Conservation (phyloP, 2,888 invertebrate species). For the Tholera decimalis region DNA sequence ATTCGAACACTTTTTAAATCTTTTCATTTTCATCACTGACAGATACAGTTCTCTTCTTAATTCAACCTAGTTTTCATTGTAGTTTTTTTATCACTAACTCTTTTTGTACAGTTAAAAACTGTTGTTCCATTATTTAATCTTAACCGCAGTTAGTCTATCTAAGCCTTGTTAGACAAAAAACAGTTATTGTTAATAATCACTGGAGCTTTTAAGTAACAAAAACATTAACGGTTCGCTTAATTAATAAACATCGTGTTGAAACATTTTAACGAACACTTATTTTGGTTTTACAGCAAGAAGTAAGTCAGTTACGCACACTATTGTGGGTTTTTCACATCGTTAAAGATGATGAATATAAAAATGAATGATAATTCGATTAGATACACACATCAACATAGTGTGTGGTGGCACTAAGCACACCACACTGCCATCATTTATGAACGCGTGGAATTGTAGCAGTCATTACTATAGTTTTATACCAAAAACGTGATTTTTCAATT, state of each 20-base stretch:
- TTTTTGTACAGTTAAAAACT: constrained; percentile 21
- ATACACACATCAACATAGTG: constrained; percentile 19
- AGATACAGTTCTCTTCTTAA: constrained; percentile 24
- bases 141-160: constrained; percentile 37
- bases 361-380: constrained; percentile 35
- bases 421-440: neutral
- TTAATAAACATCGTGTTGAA: constrained; percentile 43
- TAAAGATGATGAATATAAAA: constrained; percentile 26
- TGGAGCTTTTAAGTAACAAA: constrained; percentile 48
- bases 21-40: constrained; percentile 59
- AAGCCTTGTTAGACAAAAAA: constrained; percentile 46
- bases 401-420: neutral
- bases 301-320: constrained; percentile 40
- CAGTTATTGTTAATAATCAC: constrained; percentile 35
- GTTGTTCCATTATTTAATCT: constrained; percentile 48
- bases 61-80: constrained; percentile 43
- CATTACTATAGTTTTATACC: constrained; percentile 11
- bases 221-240: constrained; percentile 45
- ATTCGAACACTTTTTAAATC: constrained; percentile 46
- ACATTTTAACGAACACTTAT: constrained; percentile 47
- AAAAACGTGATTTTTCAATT: constrained; percentile 52
- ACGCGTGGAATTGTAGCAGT: constrained; percentile 9
- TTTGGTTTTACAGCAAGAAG: constrained; percentile 25
- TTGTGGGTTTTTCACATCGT: constrained; percentile 54
- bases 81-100: constrained; percentile 36